Evolutionary conservation across 2,113 vertebrate genomes (phyloP), one percentile per base, ranked within the genome.

Genomic region (Coregonus clupeaformis): DNA sequence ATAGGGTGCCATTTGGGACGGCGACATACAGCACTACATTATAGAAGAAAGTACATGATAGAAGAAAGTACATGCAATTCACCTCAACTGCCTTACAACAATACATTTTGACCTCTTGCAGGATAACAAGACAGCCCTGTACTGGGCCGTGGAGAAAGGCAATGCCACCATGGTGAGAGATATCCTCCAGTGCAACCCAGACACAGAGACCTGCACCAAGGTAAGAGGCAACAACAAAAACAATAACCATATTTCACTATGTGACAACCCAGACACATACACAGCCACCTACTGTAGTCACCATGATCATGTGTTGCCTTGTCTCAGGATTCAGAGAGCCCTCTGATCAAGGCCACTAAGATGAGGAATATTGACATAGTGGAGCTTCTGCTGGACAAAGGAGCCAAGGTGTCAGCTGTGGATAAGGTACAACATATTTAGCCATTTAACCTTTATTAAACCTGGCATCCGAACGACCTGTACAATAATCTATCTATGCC

Each of bases 81-180:
- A 42, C 36, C 36, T 42, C 36, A 3, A 42, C 36, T 42, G 36
- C 36, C 11, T 75, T 3, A 32, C 25, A 7, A 20, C 20, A 63
- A 20, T n/a, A 22, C n/a, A 2, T 29, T 7, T 42, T 42, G 36
- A 42, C 16, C 45, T 32, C 72, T n/a, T 84, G 20, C 72, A 99
- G 98, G 98, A 99, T 85, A 98, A 92, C 77, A 99, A 99, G 80
- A 99, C 97, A 4, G 97, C 97, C 55, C 88, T 99, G 45, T 98
- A 99, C 70, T 99, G 98, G 98, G 97, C 98, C 1, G 97, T 99
- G 80, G 98, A 99, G 86, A 99, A 99, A 77, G 98, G 97, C 75
- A 99, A 99, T 72, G 95, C 97, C 52, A 94, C 95, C n/a, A 98
- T 98, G 96, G 98, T 99, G 76, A 92, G 97, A 67, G 98, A 99